Evolutionary conservation across 2,113 vertebrate genomes (phyloP), one percentile per base, ranked within the genome.

Genomic region (Crotalus helleri): DNA sequence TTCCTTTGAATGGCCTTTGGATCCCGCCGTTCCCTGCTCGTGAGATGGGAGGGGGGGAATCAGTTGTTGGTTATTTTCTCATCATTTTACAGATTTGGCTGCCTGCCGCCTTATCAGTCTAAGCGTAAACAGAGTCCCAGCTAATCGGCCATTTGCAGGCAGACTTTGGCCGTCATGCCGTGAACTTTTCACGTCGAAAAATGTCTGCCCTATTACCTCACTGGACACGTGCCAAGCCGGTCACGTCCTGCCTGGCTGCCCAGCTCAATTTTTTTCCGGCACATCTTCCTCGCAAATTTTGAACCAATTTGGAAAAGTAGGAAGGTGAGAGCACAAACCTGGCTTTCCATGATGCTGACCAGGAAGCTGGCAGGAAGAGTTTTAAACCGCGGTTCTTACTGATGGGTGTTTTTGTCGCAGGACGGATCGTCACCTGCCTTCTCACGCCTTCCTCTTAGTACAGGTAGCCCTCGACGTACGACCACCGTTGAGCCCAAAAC

Each of bases 141-240:
- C 88, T 90, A 93, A 90, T 93, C 92, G 61, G 61, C 33, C 53
- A 7, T 61, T 87, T 89, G 33, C 49, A 19, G 23, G 17, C 29
- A 23, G 92, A 93, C 92, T 89, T 93, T 93, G 88, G 74, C 55
- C 92, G 8, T 90, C 88, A 55, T 54, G 92, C 92, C 74, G 53
- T 64, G 74, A 93, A 87, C 46, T 49, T 54, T 87, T 61, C 46
- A 10, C 29, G 0, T 29, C 46, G 9, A 2, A 29, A 69, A 87
- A 88, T 54, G 88, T 85, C 92, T 86, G 92, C 17, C 5, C n/a
- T 57, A 21, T 69, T 11, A 23, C 44, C 44, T 53, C 0, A 4
- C 74, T 86, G 92, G 92, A 93, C 88, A 19, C 1, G n/a, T 61
- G 85, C 90, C 90, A 93, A 61, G 64, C 54, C 10, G 5, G 90